Evolutionary conservation across 2,797 vertebrate species (phyloP), one percentile per base, ranked within the genome.

Genomic region (Smutsia gigantea): DNA sequence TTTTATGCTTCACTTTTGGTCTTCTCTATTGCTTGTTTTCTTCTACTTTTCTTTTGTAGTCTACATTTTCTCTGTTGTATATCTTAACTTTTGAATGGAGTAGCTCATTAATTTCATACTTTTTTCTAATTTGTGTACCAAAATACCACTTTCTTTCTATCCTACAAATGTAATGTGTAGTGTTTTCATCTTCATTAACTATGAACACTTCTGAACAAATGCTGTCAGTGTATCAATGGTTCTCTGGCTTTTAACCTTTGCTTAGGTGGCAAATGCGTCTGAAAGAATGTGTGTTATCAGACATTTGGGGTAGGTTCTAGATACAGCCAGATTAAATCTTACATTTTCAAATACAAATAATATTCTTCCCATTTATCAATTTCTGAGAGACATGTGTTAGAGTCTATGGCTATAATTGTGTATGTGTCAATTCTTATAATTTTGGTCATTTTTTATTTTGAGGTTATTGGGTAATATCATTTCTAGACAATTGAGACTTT

Each of bases 131-230:
- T 1, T 55, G 39, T 59, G 7, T 63, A 64, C 14, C n/a, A 90
- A 95, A 87, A 86, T 93, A 39, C 11, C 66, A 75, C 17, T 59
- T 66, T 59, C 79, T 46, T 57, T 69, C 4, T 37, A 78, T 39
- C 39, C 34, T 0, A 46, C 19, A 68, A 69, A 51, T 92, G 83
- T 59, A 87, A 37, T 71, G 49, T 82, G 13, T n/a, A 51, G 37
- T n/a, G 5, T 83, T 94, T 90, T 93, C 19, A 82, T 68, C 31
- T 71, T 86, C 23, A 88, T 74, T 88, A 85, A 46, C 66, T 93
- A 87, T 87, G 42, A 93, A 51, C 57, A 75, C 63, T 83, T 87
- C 19, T 87, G 39, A 71, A 81, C 15, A 74, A 87, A 51, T 53
- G 9, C 23, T 29, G 27, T 34, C 13, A 90, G n/a, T 37, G 42